Base-by-base conservation (phyloP, 2,797 vertebrate genomes). In the Triplophysa bombifrons region DNA sequence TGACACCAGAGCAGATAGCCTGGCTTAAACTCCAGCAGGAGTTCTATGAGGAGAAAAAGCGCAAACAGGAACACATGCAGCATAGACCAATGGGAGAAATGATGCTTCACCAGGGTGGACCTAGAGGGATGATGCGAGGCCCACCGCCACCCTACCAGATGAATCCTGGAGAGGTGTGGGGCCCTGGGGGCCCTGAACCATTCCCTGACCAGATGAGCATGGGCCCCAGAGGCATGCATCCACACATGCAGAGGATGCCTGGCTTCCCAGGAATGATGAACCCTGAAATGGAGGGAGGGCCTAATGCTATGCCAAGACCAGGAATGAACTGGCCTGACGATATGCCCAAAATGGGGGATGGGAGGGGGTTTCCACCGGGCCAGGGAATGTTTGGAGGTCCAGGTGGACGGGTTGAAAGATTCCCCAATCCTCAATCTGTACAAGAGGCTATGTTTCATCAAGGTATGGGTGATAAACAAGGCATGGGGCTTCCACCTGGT, bases 21-120 rank as follows among this genome's bases (percentile, higher is more conserved):
- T 99, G 98, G 98, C 90, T 99, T 70, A 99, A 99, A 86, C 88
- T 99, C 81, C 98, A 99, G 88, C 98, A 99, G 90, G 98, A 99
- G 86, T 99, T 99, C 79, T 99, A 99, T 0, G 98, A 99, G 85
- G 98, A 99, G 86, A 99, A 99, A 86, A 95, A 97, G 74, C 95
- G 98, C 86, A 99, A 99, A 89, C 98, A 99, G 88, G 98, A 99
- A 78, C 95, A 96, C 83, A 95, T 97, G 89, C 98, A 99, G 87
- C 97, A 98, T 83, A 95, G 97, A 83, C 95, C 97, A 14, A 93
- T 99, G 88, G 95, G 97, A 87, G 98, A 98, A 80, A 96, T 99
- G 96, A 97, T 99, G 96, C 95, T 97, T 91, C 97, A 98, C 86
- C 96, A 96, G 81, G 97, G 96, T 0, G 98, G 97, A 75, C 97